These are phyloP conservation scores for Periophthalmus modestus DNA, from an alignment of 2,113 vertebrate species.

Conservation along the genomic window DNA sequence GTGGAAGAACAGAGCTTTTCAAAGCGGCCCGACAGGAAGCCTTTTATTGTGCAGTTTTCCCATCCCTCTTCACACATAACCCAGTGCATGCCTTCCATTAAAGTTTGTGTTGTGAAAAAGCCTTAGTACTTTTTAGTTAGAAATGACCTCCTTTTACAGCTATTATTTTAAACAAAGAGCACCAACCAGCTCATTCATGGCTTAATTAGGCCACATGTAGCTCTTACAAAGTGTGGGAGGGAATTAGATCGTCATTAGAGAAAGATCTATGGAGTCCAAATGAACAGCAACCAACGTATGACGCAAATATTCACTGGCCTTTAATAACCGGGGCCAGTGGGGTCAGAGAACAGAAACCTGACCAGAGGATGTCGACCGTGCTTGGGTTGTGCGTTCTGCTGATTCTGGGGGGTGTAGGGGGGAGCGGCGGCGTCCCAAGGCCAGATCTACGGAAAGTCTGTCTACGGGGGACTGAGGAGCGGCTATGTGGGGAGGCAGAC, in stretches of 20 bases:
- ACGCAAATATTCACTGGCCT: constrained; percentile 43
- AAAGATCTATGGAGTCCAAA: constrained; percentile 41
- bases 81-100: not conserved
- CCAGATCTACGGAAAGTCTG: constrained; percentile 27
- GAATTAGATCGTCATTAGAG: constrained; percentile 19
- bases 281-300: constrained; percentile 27
- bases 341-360: not conserved
- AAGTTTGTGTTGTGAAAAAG: too few species aligned
- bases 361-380: constrained; percentile 34
- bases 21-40: too few species aligned
- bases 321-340: constrained; percentile 43
- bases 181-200: constrained; percentile 30
- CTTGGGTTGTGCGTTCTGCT: constrained; percentile 45
- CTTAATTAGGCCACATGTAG: constrained; percentile 59
- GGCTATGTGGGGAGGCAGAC: constrained; percentile 2
- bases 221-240: not conserved
- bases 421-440: constrained; percentile 28
- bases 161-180: not conserved
- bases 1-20: too few species aligned
- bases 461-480: constrained; percentile 24
- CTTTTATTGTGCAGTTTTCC: too few species aligned
- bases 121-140: too few species aligned
- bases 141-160: not conserved
- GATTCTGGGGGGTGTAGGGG: constrained; percentile 30
- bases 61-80: not conserved